Evolutionary conservation across 2,888 invertebrate species (phyloP).

Genomic region (Synergus itoensis): DNA sequence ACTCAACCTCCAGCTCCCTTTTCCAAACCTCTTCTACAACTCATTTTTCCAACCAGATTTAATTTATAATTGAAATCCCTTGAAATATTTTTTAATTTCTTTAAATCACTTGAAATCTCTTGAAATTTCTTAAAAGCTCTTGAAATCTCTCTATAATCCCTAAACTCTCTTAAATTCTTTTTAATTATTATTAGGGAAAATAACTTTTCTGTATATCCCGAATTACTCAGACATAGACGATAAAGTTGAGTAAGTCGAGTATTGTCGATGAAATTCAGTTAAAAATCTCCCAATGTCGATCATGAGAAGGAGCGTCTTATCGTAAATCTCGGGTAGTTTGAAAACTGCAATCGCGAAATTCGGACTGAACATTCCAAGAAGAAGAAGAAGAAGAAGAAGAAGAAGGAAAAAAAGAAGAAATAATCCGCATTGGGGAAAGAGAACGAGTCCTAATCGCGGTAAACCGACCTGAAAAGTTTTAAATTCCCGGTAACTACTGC

Average conservation of each 20-base stretch:
- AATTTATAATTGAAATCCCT: too few species aligned
- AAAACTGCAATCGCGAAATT: conserved; percentile 50
- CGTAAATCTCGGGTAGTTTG: conserved; percentile 48
- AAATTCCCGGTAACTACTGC: conserved; percentile 60
- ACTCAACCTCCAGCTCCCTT: neutral
- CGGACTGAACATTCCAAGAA: conserved; percentile 46
- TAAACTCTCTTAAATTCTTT: too few species aligned
- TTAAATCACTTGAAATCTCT: too few species aligned
- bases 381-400: conserved; percentile 47
- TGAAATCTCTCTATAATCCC: too few species aligned
- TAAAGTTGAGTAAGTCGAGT: neutral
- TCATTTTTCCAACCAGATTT: neutral
- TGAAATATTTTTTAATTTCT: too few species aligned
- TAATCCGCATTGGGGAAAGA: conserved; percentile 50
- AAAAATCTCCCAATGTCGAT: too few species aligned
- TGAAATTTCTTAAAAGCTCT: too few species aligned
- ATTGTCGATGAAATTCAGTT: neutral
- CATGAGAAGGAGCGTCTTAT: conserved; percentile 40
- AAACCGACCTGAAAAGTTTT: conserved; percentile 63
- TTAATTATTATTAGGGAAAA: neutral
- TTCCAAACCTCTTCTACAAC: too few species aligned
- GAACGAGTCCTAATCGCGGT: conserved; percentile 62
- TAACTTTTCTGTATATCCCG: neutral
- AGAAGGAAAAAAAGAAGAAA: conserved; percentile 48
- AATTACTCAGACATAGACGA: neutral